These are phyloP conservation scores for Monodelphis domestica DNA, from an alignment of 2,797 vertebrate species.

Conservation along the genomic window DNA sequence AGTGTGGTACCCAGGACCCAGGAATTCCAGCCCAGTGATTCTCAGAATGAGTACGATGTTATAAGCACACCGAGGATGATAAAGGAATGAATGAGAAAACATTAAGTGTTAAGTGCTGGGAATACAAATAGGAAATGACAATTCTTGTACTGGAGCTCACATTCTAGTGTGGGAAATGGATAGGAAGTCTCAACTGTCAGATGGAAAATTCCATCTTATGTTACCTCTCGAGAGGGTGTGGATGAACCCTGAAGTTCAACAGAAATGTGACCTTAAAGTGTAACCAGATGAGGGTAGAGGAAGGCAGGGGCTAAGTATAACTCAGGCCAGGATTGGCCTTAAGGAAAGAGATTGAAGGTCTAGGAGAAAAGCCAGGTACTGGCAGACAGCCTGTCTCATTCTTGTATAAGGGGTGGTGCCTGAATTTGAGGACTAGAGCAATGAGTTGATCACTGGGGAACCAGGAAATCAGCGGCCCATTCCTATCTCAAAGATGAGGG, in stretches of 20 bases:
- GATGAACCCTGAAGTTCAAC: not conserved
- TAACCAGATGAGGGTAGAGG: conserved; percentile 64
- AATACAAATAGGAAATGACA: not conserved
- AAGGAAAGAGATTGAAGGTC: not conserved
- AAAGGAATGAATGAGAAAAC: not conserved
- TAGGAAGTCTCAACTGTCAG: not conserved
- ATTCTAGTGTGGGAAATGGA: not conserved
- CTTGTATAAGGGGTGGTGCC: not conserved
- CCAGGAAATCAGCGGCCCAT: not conserved
- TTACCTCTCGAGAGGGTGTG: not conserved
- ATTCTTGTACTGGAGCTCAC: not conserved
- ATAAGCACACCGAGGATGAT: not conserved
- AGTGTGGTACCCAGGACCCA: not conserved
- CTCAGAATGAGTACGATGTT: not conserved
- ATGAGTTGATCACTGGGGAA: not conserved
- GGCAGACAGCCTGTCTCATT: not conserved
- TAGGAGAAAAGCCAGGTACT: not conserved
- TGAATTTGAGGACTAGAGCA: not conserved
- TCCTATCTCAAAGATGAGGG: not conserved
- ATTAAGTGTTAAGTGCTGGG: not conserved
- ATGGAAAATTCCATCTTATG: not conserved
- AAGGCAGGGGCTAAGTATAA: conserved; percentile 70
- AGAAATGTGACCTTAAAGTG: not conserved
- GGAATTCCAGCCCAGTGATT: not conserved
- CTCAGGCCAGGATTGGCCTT: not conserved